Evolutionary conservation across 2,797 vertebrate genomes (phyloP), one percentile per base, ranked within the genome.

Genomic region (Oreortyx pictus): DNA sequence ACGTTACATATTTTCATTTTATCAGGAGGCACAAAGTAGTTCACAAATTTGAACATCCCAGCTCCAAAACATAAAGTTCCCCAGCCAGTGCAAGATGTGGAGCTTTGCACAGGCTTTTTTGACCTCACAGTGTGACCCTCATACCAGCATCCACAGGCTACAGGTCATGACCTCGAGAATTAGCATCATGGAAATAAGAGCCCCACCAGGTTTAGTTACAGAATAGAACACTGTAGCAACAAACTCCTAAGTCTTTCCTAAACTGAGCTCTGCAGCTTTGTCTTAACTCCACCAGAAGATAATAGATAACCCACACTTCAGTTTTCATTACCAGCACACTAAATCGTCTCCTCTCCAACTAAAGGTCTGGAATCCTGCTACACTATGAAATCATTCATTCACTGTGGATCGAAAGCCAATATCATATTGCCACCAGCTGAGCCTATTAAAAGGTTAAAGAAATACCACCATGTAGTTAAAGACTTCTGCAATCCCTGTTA

Each of bases 81-180:
- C 80, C 85, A 82, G n/a, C 65, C 79, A 70, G 92, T 81, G 86
- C 57, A 77, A 54, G 76, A 94, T 94, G 52, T 72, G 71, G 77
- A 94, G 89, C 59, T 93, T 86, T 79, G 78, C 87, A 88, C 3
- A 75, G 90, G 94, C 92, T 96, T 92, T 96, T 93, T 84, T 97
- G 97, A 97, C 97, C 96, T 97, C 95, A 1, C 74, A 83, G 68
- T 93, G 88, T 96, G 97, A 97, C 95, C 95, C 96, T 97, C 94
- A 96, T 94, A 94, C 96, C 96, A 97, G 95, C 92, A 95, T 95
- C 94, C 95, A 96, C 95, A 96, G 97, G 94, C 94, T 94, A 22
- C 71, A 93, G 95, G 97, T 97, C 97, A 95, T 3, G 96, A 97
- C 96, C 97, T 95, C 96, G 73, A 73, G 94, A 97, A 96, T 97